Base-by-base conservation (phyloP, 2,113 vertebrate species). In the Burhinus oedicnemus region DNA sequence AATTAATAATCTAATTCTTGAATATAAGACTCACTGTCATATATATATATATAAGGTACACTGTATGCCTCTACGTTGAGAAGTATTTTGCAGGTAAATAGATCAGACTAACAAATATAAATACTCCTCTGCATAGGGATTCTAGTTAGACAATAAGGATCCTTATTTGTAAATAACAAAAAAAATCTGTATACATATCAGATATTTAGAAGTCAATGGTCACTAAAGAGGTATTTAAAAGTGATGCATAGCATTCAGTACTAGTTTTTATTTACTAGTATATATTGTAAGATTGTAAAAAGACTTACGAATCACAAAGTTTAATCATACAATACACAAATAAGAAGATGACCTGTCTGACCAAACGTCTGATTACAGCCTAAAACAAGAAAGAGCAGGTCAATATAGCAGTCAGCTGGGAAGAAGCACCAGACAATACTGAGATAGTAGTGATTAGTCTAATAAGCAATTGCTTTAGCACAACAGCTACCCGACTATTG, bases 361-460 rank as follows among this genome's bases (percentile, higher is more conserved):
- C 22, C 29, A 77, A 74, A 90, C 61, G 12, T 20, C 8, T 72
- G n/a, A 88, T 69, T 80, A 58, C 5, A 88, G 8, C 20, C 47
- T 42, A 66, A 65, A 72, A 11, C 14, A 91, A 64, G 27, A 65
- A 89, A 44, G 4, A 65, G 13, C 6, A 69, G 8, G 20, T 77
- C 54, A 77, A 2, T 72, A 52, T 23, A 54, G 42, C 19, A 79
- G 40, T 88, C 87, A 96, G 34, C 75, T 90, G 75, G 62, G n/a
- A 92, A 51, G 44, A 94, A 85, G 15, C 14, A 81, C n/a, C 34
- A 93, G 55, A 83, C 45, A 89, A 76, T 81, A 57, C 45, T 30
- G 70, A 85, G 49, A 95, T 32, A n/a, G 8, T 52, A 61, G 16
- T 76, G 20, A 92, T 97, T 94, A 84, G 69, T 66, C 27, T 95